Percentiles rank a stretch among this genome's conserved stretches.
phyloP scores from a whole-genome alignment of 2,113 vertebrate genomes.

The Clarias macrocephalus region DNA sequence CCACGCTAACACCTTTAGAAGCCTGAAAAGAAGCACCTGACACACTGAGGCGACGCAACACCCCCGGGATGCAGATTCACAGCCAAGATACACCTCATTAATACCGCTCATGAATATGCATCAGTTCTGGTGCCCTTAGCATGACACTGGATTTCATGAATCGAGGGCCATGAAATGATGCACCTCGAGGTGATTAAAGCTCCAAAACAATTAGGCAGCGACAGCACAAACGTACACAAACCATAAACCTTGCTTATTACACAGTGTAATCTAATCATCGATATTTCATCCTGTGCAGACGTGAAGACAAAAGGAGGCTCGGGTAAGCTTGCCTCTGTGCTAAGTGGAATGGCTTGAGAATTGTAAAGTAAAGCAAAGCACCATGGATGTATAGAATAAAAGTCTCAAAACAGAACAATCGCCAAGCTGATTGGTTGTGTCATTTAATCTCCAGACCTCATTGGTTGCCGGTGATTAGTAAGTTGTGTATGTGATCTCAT shows the following conservation, averaged over 20 bases:
- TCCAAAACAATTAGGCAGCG: constrained; percentile 40
- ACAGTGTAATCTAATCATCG: background rate
- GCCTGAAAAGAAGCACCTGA: constrained; percentile 33
- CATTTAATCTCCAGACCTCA: constrained; percentile 55
- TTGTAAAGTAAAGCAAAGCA: background rate
- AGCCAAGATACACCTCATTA: constrained; percentile 50
- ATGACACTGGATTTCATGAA: constrained; percentile 48
- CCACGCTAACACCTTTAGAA: constrained; percentile 46
- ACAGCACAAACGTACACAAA: constrained; percentile 46
- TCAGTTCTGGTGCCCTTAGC: constrained; percentile 45
- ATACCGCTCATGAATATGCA: constrained; percentile 58
- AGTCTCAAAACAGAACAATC: background rate
- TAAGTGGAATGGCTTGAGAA: background rate
- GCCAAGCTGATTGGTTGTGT: constrained; percentile 53
- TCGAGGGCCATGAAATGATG: constrained; percentile 49
- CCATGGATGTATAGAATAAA: background rate
- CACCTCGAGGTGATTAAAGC: constrained; percentile 47
- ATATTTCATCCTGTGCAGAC: background rate
- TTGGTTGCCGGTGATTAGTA: constrained; percentile 61
- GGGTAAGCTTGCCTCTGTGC: background rate
- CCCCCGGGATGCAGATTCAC: constrained; percentile 48
- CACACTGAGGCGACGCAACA: constrained; percentile 44
- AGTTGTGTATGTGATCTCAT: constrained; percentile 48
- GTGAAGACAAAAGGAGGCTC: background rate
- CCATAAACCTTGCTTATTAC: background rate